Base-by-base conservation (phyloP, 2,113 vertebrate genomes). In the Pelobates fuscus region DNA sequence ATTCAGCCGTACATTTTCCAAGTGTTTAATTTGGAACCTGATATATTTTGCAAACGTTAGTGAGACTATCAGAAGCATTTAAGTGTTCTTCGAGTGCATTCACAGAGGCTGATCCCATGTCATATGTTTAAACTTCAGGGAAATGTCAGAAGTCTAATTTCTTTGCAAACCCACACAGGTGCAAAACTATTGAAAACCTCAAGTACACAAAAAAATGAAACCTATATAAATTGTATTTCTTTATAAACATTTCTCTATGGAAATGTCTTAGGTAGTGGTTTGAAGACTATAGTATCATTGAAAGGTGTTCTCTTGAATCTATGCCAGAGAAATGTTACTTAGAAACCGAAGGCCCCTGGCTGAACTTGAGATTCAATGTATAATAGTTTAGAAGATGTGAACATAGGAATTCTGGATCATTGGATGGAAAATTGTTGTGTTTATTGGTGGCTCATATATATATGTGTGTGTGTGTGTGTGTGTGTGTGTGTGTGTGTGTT, bases 11-110 rank as follows among this genome's bases (percentile, higher is more conserved):
- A 20, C 44, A 55, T 46, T 67, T 71, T 72, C 63, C 83, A 85
- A 76, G 66, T 58, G 66, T 80, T 85, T 84, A 15, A 83, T 80
- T 80, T 80, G 79, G 52, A 84, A 81, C 44, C 7, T 3, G 68
- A 81, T 64, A 67, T 55, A 2, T 66, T 79, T 63, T 29, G 14
- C 29, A 66, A 23, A 20, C 26, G 5, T 0, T 5, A 80, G 7
- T 59, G 73, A 70, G 69, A 81, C 75, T 27, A 79, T 78, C 79
- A 78, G 62, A 77, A 78, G 43, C 71, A 6, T 78, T 78, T 80
- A 41, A 0, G 58, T 10, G 44, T 14, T 32, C 26, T 6, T 18
- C 26, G 32, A 65, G 21, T 55, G 17, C 32, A 43, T 65, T 30
- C 54, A 67, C 30, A 43, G 20, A 67, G 18, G 32, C 71, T 29